phyloP scores from a whole-genome alignment of 2,113 vertebrate species.

The Indicator maculatus region DNA sequence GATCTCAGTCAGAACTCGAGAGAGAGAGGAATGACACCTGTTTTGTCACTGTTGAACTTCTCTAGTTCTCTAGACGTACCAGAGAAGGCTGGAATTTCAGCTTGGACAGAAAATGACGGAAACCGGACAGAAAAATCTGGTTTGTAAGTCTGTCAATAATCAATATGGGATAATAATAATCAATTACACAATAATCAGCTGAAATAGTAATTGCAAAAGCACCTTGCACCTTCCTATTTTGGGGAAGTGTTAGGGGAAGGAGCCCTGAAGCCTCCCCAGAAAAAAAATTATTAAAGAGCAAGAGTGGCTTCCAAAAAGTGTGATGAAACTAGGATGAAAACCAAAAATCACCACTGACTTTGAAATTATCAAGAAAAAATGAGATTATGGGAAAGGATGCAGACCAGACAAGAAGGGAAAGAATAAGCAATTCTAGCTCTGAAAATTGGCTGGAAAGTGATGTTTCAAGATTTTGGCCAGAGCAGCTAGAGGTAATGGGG shows the following conservation, averaged over 20 bases:
- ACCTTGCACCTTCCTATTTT: background rate
- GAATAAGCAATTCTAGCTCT: background rate
- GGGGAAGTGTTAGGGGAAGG: fast-evolving
- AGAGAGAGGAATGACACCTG: background rate
- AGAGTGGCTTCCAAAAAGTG: background rate
- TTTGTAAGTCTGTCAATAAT: background rate
- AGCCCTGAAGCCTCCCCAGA: background rate
- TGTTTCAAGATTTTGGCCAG: slow-evolving; percentile 20
- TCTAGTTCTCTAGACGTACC: background rate
- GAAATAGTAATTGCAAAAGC: background rate
- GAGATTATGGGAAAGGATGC: background rate
- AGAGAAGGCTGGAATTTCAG: background rate
- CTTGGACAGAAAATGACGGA: background rate
- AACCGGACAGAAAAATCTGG: background rate
- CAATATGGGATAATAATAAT: background rate
- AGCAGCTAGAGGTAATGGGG: background rate
- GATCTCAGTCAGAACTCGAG: background rate
- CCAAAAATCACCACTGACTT: background rate
- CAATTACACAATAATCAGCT: background rate
- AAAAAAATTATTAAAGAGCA: background rate
- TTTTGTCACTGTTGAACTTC: background rate
- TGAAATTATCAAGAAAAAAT: background rate
- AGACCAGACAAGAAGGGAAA: background rate
- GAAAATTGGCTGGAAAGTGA: background rate
- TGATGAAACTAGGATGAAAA: background rate